Percentiles rank a stretch among this genome's conserved stretches.
Evolutionary conservation across 2,113 vertebrate species (phyloP).

Genomic region (Furnarius figulus): DNA sequence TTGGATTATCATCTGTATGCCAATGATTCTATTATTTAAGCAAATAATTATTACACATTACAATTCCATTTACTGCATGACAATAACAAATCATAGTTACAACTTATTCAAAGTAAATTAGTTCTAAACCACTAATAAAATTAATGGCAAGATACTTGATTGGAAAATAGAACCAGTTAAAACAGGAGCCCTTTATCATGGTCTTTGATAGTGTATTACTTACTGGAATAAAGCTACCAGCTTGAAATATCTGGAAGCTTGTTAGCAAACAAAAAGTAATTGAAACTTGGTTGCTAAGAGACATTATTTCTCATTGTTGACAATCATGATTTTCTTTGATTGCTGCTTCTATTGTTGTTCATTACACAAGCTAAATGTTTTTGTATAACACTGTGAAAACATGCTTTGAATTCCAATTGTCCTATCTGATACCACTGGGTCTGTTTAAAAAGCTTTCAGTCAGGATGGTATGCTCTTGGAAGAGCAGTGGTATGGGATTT

Average conservation of each 20-base stretch:
- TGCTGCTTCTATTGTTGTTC: constrained; percentile 64
- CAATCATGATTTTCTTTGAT: constrained; percentile 67
- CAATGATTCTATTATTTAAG: constrained; percentile 76
- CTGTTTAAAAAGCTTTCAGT: not conserved
- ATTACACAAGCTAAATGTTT: constrained; percentile 59
- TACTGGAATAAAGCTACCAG: constrained; percentile 31
- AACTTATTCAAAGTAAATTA: constrained; percentile 72
- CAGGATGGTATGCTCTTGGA: not conserved
- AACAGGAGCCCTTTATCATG: constrained; percentile 40
- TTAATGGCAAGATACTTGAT: constrained; percentile 72
- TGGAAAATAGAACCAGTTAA: constrained; percentile 57
- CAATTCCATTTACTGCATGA: constrained; percentile 66
- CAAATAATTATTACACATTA: constrained; percentile 78
- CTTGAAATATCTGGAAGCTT: constrained; percentile 57
- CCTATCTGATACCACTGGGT: not conserved
- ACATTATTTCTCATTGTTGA: constrained; percentile 71
- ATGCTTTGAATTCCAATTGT: constrained; percentile 20
- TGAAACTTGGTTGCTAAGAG: constrained; percentile 76
- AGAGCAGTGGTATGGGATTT: not conserved
- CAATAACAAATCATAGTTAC: constrained; percentile 73
- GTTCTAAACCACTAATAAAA: constrained; percentile 76
- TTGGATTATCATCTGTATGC: constrained; percentile 63
- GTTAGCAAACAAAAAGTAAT: constrained; percentile 74
- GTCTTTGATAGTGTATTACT: constrained; percentile 52
- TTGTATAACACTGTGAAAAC: constrained; percentile 35